phyloP scores from a whole-genome alignment of 2,888 invertebrate genomes.

The Octonoba sinensis region DNA sequence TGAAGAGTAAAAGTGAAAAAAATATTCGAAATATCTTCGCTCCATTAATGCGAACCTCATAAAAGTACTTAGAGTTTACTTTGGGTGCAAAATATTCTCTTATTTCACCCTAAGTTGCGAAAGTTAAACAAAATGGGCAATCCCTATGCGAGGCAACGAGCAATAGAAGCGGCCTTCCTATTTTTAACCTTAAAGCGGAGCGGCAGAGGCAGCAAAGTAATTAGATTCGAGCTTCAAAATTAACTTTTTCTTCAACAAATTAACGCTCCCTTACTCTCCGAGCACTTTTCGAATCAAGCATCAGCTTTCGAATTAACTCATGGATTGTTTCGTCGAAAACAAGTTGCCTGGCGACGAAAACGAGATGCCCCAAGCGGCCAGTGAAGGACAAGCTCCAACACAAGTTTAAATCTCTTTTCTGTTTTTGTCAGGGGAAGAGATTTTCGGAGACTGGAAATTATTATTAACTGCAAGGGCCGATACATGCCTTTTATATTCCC shows the following conservation, averaged over 20 bases:
- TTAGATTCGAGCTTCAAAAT: too few species aligned
- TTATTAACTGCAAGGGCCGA: constrained; percentile 8
- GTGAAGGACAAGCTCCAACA: constrained; percentile 14
- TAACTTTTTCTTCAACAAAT: constrained; percentile 18
- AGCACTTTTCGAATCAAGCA: constrained; percentile 50
- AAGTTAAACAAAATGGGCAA: too few species aligned
- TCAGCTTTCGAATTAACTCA: constrained; percentile 27
- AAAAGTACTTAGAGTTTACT: too few species aligned
- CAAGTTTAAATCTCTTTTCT: constrained; percentile 23
- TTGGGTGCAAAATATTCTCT: too few species aligned
- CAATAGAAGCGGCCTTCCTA: too few species aligned
- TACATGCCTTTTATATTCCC: background rate
- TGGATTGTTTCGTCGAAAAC: constrained; percentile 34
- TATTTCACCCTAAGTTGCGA: too few species aligned
- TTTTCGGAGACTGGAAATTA: background rate
- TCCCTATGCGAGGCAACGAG: too few species aligned
- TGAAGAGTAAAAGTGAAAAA: too few species aligned
- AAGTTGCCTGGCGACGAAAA: constrained; percentile 27
- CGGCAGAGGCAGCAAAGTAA: too few species aligned
- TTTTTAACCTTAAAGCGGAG: too few species aligned
- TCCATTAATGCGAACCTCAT: too few species aligned
- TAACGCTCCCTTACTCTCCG: constrained; percentile 19
- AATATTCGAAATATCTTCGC: too few species aligned
- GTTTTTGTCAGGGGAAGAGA: background rate
- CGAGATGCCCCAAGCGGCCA: constrained; percentile 27